Percentiles rank a stretch among this genome's conserved stretches.
Conservation (phyloP, 2,797 vertebrate genomes). For the Micropoecilia bifurca region DNA sequence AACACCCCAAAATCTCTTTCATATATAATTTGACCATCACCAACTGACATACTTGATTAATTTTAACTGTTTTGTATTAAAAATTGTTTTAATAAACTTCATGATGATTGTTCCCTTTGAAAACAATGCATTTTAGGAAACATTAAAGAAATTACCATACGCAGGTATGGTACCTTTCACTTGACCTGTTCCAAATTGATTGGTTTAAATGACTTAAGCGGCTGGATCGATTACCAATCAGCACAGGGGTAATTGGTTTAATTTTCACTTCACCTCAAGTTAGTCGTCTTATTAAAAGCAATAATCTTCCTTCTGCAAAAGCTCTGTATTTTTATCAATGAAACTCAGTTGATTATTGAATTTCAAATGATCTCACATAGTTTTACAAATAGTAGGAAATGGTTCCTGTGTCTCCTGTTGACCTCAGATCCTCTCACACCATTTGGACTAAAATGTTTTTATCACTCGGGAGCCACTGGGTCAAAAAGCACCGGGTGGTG, state of each 20-base stretch:
- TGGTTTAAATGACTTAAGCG: slow-evolving; percentile 54
- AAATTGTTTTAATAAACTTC: too few relatives aligned
- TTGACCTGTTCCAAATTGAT: slow-evolving; percentile 34
- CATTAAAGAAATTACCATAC: background rate
- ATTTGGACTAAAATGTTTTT: background rate
- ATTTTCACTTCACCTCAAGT: slow-evolving; percentile 32
- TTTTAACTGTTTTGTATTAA: too few relatives aligned
- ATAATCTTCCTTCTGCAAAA: background rate
- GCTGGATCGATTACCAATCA: slow-evolving; percentile 53
- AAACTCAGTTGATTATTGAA: background rate
- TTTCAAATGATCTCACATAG: background rate
- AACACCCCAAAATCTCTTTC: background rate
- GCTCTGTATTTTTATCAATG: background rate
- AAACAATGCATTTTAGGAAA: background rate
- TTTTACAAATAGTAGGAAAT: background rate
- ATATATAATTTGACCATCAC: background rate
- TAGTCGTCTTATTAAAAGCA: background rate
- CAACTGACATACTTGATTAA: background rate
- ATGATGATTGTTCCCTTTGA: background rate
- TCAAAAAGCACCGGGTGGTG: slow-evolving; percentile 23
- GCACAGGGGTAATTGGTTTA: slow-evolving; percentile 51
- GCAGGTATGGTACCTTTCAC: slow-evolving; percentile 29
- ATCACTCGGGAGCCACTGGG: slow-evolving; percentile 10
- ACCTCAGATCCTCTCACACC: background rate
- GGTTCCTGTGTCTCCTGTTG: background rate